Evolutionary conservation across 2,797 vertebrate genomes (phyloP), one percentile per base, ranked within the genome.

Genomic region (Semotilus atromaculatus): DNA sequence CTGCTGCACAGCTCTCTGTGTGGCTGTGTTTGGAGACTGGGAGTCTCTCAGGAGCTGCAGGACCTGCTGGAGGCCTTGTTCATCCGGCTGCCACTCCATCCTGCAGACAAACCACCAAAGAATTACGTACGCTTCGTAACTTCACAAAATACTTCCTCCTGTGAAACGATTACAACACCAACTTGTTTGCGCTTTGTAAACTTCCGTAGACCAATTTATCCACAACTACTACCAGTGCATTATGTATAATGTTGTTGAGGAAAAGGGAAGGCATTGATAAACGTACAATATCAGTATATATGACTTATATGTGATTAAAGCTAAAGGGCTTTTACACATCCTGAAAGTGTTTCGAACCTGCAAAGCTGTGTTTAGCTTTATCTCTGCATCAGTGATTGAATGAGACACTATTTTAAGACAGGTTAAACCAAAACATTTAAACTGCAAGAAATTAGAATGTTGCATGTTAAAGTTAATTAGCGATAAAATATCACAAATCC

Each of bases 71-170:
- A 99, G 96, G 91, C 97, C 97, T 94, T 98, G 97, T 92, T 98
- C 97, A 89, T 99, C 97, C 74, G 97, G 97, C 94, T 97, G 97
- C 97, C 97, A 98, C 94, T 99, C 97, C 97, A 98, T 99, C 91
- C 95, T 96, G 84, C 73, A 74, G 71, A 82, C 0, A 70, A 1
- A 82, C 13, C 36, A 89, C n/a, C 13, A 23, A 62, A 62, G 11
- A 70, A 23, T 11, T 26, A 73, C 2, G 74, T 0, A 64, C 53
- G 29, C 51, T 14, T 5, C 9, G 8, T 26, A 5, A 1, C 23
- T 75, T 73, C 29, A 78, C 16, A 14, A 80, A 31, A 13, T 1
- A 66, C 19, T 45, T 58, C 60, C 31, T 62, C 23, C 18, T 66
- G 58, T 36, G 7, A 80, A 58, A 18, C 14, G 0, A 34, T 68